Conservation (phyloP, 1,140 invertebrate genomes). For the Matsumurasca onukii region DNA sequence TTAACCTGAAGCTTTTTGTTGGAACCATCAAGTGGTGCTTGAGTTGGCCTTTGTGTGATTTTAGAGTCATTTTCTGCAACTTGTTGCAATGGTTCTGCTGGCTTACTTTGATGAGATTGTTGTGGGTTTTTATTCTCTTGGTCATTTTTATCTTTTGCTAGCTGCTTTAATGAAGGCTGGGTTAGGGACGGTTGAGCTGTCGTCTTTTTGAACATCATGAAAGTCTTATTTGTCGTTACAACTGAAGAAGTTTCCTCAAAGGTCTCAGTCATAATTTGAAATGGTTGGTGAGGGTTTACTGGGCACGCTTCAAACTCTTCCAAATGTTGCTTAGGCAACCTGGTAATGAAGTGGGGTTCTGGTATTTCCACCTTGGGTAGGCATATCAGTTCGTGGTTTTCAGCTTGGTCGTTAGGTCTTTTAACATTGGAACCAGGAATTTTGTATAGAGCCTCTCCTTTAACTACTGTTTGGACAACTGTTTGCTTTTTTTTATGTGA, state of each 20-base stretch:
- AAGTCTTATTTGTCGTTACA: background rate
- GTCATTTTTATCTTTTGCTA: too few relatives aligned
- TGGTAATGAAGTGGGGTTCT: background rate
- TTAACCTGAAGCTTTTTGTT: too few relatives aligned
- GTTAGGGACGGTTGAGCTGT: background rate
- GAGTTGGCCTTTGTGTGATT: too few relatives aligned
- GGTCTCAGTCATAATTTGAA: background rate
- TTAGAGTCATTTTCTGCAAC: too few relatives aligned
- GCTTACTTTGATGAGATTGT: too few relatives aligned
- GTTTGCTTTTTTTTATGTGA: background rate
- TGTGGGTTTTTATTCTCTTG: too few relatives aligned
- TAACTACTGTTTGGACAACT: background rate
- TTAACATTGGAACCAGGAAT: too few relatives aligned
- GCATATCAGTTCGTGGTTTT: background rate
- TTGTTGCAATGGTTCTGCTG: too few relatives aligned
- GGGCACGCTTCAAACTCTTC: background rate
- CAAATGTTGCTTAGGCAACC: background rate
- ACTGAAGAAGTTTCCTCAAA: background rate
- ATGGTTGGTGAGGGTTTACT: background rate
- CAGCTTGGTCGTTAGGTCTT: too few relatives aligned
- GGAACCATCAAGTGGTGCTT: too few relatives aligned
- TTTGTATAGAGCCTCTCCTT: background rate
- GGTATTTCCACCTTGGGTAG: background rate
- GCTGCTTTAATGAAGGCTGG: too few relatives aligned
- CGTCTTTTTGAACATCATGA: background rate